Conservation (phyloP, 2,888 invertebrate genomes). For the Dryadula phaetusa region DNA sequence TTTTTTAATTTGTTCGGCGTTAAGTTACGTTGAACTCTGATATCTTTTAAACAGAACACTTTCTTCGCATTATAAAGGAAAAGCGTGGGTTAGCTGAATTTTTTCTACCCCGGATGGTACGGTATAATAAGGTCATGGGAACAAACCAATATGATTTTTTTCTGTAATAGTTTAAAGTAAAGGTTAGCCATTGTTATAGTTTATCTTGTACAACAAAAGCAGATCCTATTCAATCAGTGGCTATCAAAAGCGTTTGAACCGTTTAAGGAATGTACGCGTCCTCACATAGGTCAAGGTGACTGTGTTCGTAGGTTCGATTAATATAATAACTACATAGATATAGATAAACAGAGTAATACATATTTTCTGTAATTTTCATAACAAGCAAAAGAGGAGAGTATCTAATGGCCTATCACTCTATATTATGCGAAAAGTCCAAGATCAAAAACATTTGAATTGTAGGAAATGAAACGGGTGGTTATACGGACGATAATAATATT, state of each 20-base stretch:
- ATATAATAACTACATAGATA: background rate
- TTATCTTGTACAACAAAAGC: conserved; percentile 20
- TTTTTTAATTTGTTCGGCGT: too few relatives aligned
- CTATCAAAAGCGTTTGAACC: background rate
- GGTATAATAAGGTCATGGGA: background rate
- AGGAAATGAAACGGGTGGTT: too few relatives aligned
- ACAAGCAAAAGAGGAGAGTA: too few relatives aligned
- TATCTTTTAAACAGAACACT: too few relatives aligned
- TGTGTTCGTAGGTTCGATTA: background rate
- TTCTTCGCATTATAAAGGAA: too few relatives aligned
- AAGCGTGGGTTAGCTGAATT: too few relatives aligned
- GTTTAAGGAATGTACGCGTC: conserved; percentile 15
- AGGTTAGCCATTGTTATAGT: conserved; percentile 14
- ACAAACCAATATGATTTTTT: background rate
- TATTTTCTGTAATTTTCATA: too few relatives aligned
- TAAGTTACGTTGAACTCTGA: too few relatives aligned
- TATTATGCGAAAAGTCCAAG: too few relatives aligned
- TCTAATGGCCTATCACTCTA: too few relatives aligned
- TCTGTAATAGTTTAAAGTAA: background rate
- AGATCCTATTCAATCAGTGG: conserved; percentile 15
- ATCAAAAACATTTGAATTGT: too few relatives aligned
- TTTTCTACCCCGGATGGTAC: background rate
- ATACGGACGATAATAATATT: too few relatives aligned
- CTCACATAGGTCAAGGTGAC: conserved; percentile 23
- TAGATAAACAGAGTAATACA: background rate